A percentile compares a stretch with the other conserved stretches of the same genome.
Conservation (phyloP, 2,888 invertebrate genomes). For the Dicranocentrus wangi region DNA sequence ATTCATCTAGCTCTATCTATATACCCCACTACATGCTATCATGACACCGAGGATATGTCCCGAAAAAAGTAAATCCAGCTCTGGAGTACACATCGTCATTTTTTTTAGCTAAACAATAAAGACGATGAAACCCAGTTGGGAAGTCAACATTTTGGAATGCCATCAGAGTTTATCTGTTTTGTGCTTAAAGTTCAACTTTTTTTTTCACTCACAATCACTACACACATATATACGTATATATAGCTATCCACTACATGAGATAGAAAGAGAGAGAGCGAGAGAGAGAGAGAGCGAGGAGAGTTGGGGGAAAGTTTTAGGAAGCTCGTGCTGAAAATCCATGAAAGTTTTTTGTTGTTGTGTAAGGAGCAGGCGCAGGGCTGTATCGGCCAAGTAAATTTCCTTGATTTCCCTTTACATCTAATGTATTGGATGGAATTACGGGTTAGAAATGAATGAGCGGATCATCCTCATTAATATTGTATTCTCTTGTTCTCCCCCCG, state of each 20-base stretch:
- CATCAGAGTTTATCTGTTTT: neutral
- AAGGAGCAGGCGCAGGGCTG: no score
- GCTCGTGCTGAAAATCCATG: neutral
- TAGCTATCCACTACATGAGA: no score
- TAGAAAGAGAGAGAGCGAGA: no score
- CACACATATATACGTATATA: no score
- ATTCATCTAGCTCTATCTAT: neutral
- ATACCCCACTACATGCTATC: neutral
- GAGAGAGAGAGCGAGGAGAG: no score
- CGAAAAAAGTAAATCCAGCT: neutral
- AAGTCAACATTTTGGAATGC: conserved; percentile 10
- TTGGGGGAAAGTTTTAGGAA: neutral
- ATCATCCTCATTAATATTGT: conserved; percentile 28
- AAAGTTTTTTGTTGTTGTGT: no score
- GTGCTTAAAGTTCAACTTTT: neutral
- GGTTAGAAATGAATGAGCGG: conserved; percentile 22
- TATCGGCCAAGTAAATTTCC: no score
- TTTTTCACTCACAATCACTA: neutral
- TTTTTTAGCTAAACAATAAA: neutral
- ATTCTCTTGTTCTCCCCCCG: neutral
- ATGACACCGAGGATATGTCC: neutral
- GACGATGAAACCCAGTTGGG: neutral
- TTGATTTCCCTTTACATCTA: neutral
- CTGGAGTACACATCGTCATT: neutral
- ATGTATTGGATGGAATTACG: neutral